Evolutionary conservation across 2,888 invertebrate species (phyloP), one percentile per base, ranked within the genome.

Genomic region (Orthosia cruda): DNA sequence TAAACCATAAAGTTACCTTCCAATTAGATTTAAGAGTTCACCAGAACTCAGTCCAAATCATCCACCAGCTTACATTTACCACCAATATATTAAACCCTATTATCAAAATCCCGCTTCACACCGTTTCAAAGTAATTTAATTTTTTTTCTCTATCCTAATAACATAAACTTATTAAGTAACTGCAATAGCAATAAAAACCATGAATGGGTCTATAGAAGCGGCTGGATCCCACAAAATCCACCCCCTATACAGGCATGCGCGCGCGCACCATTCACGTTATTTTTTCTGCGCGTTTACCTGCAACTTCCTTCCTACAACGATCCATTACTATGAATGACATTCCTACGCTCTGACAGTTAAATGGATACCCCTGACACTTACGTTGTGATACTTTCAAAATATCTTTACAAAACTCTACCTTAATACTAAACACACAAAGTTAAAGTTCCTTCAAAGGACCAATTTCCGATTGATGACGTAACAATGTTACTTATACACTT

Each of bases 281-380:
- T 91, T 93, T 94, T 92, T 93, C 90, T 89, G 80, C 85, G 77
- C 89, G 88, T 91, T 91, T 96, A 96, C 96, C 96, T 96, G 96
- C 95, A 91, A 96, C 96, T 96, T 96, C 96, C 96, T 96, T 96
- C 96, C 96, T 96, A 90, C 90, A 93, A 86, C 95, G 92, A 96
- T 96, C 95, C 93, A 94, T 96, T 95, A 96, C 95, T 89, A 77
- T 87, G 93, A 96, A 95, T 94, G 94, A 94, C 95, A 96, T 96
- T 96, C 96, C 94, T 85, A 74, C 84, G 88, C 84, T 89, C 91
- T 95, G 95, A 95, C 95, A 95, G 93, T 89, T 93, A 93, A 94
- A 95, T 94, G 93, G 94, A 91, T 92, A 93, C 93, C 91, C 91
- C 89, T 93, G 91, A 93, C 93, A 93, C 92, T 90, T 92, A 84